Percentiles rank a stretch among this genome's conserved stretches.
These are phyloP conservation scores for Cylloceria caligata DNA, from an alignment of 2,888 invertebrate species.

Conservation along the genomic window DNA sequence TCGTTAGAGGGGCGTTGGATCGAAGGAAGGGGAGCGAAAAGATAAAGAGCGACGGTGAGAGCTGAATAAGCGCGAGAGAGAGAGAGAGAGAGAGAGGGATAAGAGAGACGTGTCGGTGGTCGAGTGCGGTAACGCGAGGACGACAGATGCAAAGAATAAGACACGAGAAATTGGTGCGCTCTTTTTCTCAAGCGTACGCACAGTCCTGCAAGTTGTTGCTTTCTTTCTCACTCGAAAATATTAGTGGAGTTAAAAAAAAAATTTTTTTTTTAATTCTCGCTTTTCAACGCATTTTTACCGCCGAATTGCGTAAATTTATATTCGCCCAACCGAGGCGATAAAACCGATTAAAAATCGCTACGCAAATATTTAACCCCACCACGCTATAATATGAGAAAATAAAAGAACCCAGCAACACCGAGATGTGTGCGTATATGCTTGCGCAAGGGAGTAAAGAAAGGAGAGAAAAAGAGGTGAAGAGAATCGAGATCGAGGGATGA, in stretches of 20 bases:
- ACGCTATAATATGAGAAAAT: no score
- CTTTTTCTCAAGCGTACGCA: not conserved
- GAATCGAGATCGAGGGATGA: constrained; percentile 47
- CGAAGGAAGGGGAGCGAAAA: constrained; percentile 18
- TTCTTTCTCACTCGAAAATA: not conserved
- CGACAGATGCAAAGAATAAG: constrained; percentile 45
- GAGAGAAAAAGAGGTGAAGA: constrained; percentile 33
- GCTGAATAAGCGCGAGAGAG: constrained; percentile 1
- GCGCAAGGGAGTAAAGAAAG: not conserved
- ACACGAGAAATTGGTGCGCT: constrained; percentile 14
- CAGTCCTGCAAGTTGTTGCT: no score
- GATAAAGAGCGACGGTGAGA: constrained; percentile 22
- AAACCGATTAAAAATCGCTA: not conserved
- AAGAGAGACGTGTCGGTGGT: constrained; percentile 37
- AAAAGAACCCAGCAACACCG: no score
- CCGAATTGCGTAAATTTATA: not conserved
- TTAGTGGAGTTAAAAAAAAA: not conserved
- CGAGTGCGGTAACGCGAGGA: constrained; percentile 22
- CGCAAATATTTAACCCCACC: not conserved
- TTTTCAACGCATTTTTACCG: not conserved
- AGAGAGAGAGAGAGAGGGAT: not conserved
- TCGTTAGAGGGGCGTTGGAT: constrained; percentile 48
- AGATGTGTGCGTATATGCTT: no score
- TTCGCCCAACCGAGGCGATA: not conserved
- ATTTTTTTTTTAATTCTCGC: no score